A percentile compares a stretch with the other conserved stretches of the same genome.
Evolutionary conservation across 2,888 invertebrate genomes (phyloP).

Genomic region (Leucophora obtusa): DNA sequence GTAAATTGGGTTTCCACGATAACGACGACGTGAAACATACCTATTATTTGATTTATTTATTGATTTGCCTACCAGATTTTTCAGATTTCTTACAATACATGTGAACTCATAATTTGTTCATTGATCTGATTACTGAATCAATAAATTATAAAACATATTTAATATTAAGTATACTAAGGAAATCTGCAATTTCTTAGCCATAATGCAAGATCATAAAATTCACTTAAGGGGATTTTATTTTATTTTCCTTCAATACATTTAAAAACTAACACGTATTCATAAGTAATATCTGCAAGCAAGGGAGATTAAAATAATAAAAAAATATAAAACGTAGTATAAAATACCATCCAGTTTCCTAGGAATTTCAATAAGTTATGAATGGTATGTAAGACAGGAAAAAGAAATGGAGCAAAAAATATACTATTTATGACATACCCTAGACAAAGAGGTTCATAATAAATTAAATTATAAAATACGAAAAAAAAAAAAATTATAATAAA

Average conservation of each 20-base stretch:
- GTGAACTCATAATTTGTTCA: too few relatives aligned
- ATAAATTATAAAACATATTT: too few relatives aligned
- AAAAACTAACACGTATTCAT: constrained; percentile 50
- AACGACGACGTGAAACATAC: too few relatives aligned
- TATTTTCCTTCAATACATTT: constrained; percentile 43
- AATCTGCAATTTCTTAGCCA: background rate
- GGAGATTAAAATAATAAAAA: constrained; percentile 30
- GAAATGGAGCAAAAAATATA: background rate
- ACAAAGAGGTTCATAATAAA: constrained; percentile 42
- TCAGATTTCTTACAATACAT: too few relatives aligned
- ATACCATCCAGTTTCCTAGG: constrained; percentile 44
- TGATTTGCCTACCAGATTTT: too few relatives aligned
- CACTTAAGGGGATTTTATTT: constrained; percentile 55
- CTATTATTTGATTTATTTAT: too few relatives aligned
- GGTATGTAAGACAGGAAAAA: constrained; percentile 39
- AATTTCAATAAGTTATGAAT: constrained; percentile 58
- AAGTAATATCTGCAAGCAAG: constrained; percentile 44
- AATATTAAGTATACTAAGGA: too few relatives aligned
- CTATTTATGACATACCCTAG: constrained; percentile 3
- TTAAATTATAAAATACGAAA: constrained; percentile 38
- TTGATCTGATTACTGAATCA: too few relatives aligned
- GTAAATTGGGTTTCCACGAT: too few relatives aligned
- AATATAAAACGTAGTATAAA: constrained; percentile 20
- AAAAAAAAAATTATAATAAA: background rate
- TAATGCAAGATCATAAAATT: constrained; percentile 54